A percentile compares a stretch with the other conserved stretches of the same genome.
These are phyloP conservation scores for Heterocephalus glaber DNA, from an alignment of 2,113 vertebrate species.

Conservation along the genomic window DNA sequence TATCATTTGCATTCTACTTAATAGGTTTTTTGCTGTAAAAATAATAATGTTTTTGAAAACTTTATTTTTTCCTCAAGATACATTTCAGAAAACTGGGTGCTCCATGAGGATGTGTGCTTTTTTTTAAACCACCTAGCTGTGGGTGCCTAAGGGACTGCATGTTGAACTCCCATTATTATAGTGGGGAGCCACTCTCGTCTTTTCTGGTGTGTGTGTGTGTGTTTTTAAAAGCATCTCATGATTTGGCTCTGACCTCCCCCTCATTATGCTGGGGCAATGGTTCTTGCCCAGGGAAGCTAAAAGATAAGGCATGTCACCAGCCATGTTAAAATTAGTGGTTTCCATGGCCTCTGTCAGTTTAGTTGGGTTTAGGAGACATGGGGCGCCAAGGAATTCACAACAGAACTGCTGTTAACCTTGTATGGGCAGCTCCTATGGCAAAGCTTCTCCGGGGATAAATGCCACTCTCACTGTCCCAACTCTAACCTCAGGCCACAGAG, in stretches of 20 bases:
- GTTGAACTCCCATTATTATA: not conserved
- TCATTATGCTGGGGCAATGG: not conserved
- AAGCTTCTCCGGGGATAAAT: conserved; percentile 9
- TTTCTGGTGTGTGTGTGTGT: not conserved
- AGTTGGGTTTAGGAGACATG: conserved; percentile 47
- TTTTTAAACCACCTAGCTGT: not conserved
- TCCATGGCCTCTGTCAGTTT: conserved; percentile 74
- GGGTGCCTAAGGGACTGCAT: not conserved
- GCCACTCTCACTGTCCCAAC: not conserved
- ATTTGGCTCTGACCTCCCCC: conserved; percentile 43
- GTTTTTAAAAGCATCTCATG: conserved; percentile 38
- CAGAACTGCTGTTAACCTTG: conserved; percentile 54
- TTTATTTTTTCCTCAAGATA: not conserved
- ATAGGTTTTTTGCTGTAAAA: conserved; percentile 40
- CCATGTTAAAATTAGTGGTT: conserved; percentile 72
- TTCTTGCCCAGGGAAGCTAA: not conserved
- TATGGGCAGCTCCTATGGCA: conserved; percentile 32
- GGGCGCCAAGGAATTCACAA: conserved; percentile 63
- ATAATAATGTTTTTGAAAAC: conserved; percentile 7
- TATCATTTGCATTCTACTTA: conserved; percentile 8
- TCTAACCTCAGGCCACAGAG: not conserved
- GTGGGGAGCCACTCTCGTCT: not conserved
- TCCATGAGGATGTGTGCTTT: not conserved
- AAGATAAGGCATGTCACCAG: conserved; percentile 71
- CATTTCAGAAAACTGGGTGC: not conserved